Evolutionary conservation across 2,113 vertebrate species (phyloP).

Genomic region (Neolamprologus toae): DNA sequence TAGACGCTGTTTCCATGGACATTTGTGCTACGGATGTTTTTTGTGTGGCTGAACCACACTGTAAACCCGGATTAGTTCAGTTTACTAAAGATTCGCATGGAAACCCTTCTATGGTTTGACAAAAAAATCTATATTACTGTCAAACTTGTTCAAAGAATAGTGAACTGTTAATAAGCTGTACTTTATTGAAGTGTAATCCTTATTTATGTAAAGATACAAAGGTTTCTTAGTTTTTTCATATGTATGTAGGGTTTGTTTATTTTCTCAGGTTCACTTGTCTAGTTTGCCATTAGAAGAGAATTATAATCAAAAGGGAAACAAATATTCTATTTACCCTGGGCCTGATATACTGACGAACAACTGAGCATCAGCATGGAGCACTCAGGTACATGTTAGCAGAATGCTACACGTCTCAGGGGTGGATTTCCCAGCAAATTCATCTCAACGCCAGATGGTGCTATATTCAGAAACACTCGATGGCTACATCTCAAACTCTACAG

Average conservation of each 20-base stretch:
- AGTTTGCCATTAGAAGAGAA: too few relatives aligned
- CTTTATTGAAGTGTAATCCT: background rate
- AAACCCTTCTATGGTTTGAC: background rate
- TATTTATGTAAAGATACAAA: background rate
- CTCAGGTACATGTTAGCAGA: background rate
- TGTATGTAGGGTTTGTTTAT: background rate
- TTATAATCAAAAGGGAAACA: background rate
- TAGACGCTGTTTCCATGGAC: background rate
- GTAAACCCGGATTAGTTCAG: background rate
- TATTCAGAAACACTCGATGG: background rate
- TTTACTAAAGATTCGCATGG: background rate
- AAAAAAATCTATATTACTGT: background rate
- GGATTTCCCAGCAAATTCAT: background rate
- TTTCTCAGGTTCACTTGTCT: background rate
- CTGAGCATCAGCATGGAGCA: background rate
- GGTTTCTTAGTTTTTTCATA: background rate
- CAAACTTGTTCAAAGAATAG: background rate
- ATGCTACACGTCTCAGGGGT: background rate
- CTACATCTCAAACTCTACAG: background rate
- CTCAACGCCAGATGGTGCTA: background rate
- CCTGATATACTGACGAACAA: background rate
- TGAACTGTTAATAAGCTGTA: background rate
- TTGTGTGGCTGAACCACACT: background rate
- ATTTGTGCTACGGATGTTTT: background rate
- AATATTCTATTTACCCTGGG: background rate